phyloP scores from a whole-genome alignment of 2,113 vertebrate genomes.

The Ictidomys tridecemlineatus region DNA sequence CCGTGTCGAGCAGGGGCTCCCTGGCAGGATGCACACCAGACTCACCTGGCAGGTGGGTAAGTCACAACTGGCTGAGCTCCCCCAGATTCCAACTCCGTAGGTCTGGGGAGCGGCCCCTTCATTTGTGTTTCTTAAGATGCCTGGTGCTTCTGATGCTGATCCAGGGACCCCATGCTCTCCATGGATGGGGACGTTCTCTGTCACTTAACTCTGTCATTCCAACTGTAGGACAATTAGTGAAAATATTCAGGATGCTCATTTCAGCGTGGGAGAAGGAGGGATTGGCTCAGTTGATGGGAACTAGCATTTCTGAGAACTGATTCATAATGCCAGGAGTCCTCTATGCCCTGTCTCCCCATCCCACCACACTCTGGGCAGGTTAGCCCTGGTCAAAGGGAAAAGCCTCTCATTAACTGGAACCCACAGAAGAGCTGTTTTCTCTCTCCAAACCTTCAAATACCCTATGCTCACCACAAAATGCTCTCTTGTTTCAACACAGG shows the following conservation, averaged over 20 bases:
- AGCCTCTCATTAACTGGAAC: neutral
- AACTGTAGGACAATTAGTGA: neutral
- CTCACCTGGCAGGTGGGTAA: neutral
- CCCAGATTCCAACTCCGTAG: neutral
- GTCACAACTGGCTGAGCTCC: neutral
- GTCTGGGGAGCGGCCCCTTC: neutral
- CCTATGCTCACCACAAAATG: neutral
- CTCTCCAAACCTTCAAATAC: neutral
- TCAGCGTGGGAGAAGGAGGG: neutral
- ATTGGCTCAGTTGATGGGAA: neutral
- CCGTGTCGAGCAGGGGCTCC: neutral
- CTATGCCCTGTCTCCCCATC: neutral
- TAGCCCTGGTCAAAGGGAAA: neutral
- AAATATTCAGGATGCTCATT: neutral
- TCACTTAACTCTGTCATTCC: neutral
- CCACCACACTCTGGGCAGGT: neutral
- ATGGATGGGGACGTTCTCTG: neutral
- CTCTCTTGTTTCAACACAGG: neutral
- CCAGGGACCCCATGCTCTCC: neutral
- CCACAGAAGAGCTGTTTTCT: slow-evolving; percentile 21
- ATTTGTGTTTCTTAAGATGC: neutral
- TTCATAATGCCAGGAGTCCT: neutral
- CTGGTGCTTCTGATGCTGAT: neutral
- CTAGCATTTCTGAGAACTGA: neutral
- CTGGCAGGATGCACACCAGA: neutral